Base-by-base conservation (phyloP, 1,140 invertebrate species). In the Oncopeltus fasciatus region DNA sequence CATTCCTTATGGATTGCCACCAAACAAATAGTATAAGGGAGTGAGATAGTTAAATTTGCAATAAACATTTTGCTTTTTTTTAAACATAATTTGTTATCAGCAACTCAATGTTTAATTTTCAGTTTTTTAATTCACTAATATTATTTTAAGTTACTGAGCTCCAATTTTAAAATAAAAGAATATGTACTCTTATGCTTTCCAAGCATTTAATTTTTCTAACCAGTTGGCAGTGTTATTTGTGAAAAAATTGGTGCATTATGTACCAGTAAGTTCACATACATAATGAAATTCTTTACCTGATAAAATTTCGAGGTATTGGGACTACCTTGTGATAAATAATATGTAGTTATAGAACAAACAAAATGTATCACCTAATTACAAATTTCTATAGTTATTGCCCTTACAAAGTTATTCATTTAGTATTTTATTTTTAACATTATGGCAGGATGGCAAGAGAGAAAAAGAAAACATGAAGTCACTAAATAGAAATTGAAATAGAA, bases 381-480 rank as follows among this genome's bases (percentile, higher is more conserved):
- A 5, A 5, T 38, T 14, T 8, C 5, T 38, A 38, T 14, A 53
- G 21, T 53, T 53, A 53, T 53, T 53, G 49, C 49, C 49, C 21
- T 46, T 46, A 46, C 18, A 46, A 46, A 46, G 44, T 20, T 18
- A 12, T 46, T 53, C 26, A 14, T 24, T 53, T 24, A 18, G 26
- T 4, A 53, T 16, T 24, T 18, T 24, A 18, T 8, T 38, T 8
- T 38, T 14, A 8, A 38, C 14, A 38, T 38, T 24, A 53, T 53
- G 49, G 49, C 49, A 53, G 49, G 49, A 53, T 53, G 49, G 49
- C 49, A 53, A 53, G 24, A 53, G 26, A 24, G 26, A 24, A 53
- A 24, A 38, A 8, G 14, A 8, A 38, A 38, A 38, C 5, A 38
- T 8, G 14, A 38, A 38, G 31, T 38, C 14, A 38, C 5, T 38